These are phyloP conservation scores for Notothenia coriiceps DNA, from an alignment of 2,113 vertebrate species.

Conservation along the genomic window DNA sequence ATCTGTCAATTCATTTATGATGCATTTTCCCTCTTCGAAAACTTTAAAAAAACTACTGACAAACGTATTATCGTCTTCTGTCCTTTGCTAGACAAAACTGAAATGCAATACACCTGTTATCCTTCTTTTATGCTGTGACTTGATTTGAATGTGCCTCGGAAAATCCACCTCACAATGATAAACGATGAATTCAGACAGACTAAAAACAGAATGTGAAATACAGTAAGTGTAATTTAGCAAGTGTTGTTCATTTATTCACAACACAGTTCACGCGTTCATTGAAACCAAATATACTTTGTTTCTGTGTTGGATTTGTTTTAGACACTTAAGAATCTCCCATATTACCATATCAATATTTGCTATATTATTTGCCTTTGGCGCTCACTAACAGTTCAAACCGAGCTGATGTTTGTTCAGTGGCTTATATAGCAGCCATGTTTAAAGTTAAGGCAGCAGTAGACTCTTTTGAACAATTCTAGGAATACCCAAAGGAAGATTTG, in stretches of 20 bases:
- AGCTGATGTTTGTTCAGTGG: background rate
- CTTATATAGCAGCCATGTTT: background rate
- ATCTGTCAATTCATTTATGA: too few relatives aligned
- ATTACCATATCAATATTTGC: background rate
- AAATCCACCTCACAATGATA: background rate
- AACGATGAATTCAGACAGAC: too few relatives aligned
- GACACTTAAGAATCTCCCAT: background rate
- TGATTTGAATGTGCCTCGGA: background rate
- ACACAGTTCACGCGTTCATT: background rate
- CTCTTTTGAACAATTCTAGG: background rate
- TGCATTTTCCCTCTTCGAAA: too few relatives aligned
- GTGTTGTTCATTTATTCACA: background rate
- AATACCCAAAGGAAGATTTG: background rate
- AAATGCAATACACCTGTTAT: background rate
- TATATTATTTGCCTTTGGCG: background rate
- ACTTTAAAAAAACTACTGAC: background rate
- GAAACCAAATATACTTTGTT: background rate
- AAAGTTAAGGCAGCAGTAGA: background rate
- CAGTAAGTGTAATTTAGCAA: too few relatives aligned
- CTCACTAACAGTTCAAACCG: background rate
- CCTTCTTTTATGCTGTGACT: background rate
- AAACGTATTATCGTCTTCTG: background rate
- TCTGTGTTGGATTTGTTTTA: background rate
- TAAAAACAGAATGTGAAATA: background rate
- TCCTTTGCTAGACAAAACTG: background rate